Percentiles rank a stretch among this genome's conserved stretches.
phyloP scores from a whole-genome alignment of 1,140 invertebrate species.

The Psilanteris sp. region DNA sequence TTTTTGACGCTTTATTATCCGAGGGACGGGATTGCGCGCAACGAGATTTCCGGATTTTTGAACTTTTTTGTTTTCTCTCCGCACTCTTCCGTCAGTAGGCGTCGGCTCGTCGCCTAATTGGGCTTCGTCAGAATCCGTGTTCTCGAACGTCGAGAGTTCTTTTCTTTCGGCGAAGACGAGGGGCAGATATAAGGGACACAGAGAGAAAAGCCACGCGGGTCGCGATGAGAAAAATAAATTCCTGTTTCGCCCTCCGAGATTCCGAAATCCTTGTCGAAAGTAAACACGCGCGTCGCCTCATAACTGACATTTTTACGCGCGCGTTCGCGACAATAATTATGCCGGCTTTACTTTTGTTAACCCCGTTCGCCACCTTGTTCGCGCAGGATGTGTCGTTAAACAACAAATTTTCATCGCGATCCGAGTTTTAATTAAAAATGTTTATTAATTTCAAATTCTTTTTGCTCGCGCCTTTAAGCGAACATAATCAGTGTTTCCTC shows the following conservation, averaged over 20 bases:
- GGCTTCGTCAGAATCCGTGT: constrained; percentile 62
- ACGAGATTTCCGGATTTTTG: constrained; percentile 61
- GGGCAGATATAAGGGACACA: constrained; percentile 8
- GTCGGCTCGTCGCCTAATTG: constrained; percentile 70
- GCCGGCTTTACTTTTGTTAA: not conserved
- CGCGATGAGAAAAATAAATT: constrained; percentile 66
- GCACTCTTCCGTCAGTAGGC: constrained; percentile 39
- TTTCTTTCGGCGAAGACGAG: constrained; percentile 49
- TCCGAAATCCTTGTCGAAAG: constrained; percentile 53
- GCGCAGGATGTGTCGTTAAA: no score
- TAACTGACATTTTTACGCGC: constrained; percentile 26
- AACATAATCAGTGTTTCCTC: constrained; percentile 22
- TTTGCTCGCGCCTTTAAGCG: not conserved
- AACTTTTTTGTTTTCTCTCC: constrained; percentile 63
- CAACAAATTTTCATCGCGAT: constrained; percentile 3
- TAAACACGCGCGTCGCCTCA: constrained; percentile 49
- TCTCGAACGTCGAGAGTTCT: constrained; percentile 69
- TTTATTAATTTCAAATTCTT: constrained; percentile 12
- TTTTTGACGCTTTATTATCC: constrained; percentile 59
- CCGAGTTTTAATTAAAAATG: not conserved
- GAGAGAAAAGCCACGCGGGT: constrained; percentile 49
- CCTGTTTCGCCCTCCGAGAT: constrained; percentile 52
- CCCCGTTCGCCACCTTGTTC: no score
- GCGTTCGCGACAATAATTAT: constrained; percentile 29
- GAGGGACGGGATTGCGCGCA: constrained; percentile 40